These are phyloP conservation scores for Carassius gibelio DNA, from an alignment of 2,113 vertebrate genomes.

Conservation along the genomic window DNA sequence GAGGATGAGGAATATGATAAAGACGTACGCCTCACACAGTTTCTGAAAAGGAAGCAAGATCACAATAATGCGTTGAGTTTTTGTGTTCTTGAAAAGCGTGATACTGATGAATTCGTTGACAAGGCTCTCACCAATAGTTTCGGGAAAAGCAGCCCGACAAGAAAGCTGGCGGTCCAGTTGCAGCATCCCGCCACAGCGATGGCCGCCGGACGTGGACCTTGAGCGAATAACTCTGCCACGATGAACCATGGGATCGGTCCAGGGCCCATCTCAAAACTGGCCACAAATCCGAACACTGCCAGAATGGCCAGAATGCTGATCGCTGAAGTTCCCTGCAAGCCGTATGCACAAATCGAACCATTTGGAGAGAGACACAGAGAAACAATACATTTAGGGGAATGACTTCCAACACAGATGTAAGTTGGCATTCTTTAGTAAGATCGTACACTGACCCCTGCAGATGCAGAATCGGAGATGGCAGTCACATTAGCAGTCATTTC, in stretches of 20 bases:
- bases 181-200: conserved; percentile 89
- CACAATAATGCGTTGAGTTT: background rate
- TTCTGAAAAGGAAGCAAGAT: conserved; percentile 65
- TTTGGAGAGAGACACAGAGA: background rate
- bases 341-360: background rate
- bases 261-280: conserved; percentile 94
- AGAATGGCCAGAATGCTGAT: conserved; percentile 86
- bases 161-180: conserved; percentile 96
- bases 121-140: conserved; percentile 77
- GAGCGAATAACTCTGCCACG: conserved; percentile 92
- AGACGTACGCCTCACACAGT: conserved; percentile 82
- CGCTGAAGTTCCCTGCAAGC: background rate
- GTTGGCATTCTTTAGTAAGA: background rate
- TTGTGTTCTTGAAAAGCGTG: background rate
- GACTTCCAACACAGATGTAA: background rate
- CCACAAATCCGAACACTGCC: conserved; percentile 88
- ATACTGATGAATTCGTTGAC: background rate
- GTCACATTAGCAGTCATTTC: background rate
- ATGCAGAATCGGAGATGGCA: background rate
- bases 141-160: conserved; percentile 88
- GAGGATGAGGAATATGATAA: conserved; percentile 86
- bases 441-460: conserved; percentile 24
- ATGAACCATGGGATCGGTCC: conserved; percentile 99
- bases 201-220: conserved; percentile 91
- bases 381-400: background rate